Conservation (phyloP, 2,888 invertebrate genomes). For the Trichacis sp. region DNA sequence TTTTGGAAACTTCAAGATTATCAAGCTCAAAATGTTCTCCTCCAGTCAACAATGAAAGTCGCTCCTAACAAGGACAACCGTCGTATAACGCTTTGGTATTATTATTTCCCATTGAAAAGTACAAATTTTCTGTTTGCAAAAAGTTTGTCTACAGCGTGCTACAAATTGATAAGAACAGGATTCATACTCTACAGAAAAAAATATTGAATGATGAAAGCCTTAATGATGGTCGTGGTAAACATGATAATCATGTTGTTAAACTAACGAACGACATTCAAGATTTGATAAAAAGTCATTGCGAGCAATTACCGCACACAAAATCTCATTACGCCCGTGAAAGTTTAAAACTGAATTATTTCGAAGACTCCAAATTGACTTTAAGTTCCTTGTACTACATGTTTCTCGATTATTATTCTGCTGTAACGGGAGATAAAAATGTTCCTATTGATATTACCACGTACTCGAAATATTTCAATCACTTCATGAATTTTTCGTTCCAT, state of each 20-base stretch:
- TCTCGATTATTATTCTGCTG: too few species aligned
- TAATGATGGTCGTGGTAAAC: neutral
- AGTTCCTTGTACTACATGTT: slow-evolving; percentile 15
- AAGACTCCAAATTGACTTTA: slow-evolving; percentile 17
- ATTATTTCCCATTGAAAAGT: neutral
- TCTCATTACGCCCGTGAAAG: slow-evolving; percentile 5
- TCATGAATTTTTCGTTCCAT: slow-evolving; percentile 19
- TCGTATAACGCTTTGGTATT: neutral
- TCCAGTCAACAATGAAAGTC: neutral
- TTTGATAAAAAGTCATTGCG: neutral
- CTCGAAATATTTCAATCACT: too few species aligned
- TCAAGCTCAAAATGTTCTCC: neutral
- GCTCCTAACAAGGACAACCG: neutral
- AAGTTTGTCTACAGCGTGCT: neutral
- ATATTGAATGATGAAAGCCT: neutral
- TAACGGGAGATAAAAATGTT: neutral
- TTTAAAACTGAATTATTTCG: slow-evolving; percentile 28
- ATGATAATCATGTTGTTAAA: neutral
- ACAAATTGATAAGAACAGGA: neutral
- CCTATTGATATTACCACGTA: slow-evolving; percentile 16
- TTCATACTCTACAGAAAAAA: neutral
- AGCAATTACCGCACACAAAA: too few species aligned
- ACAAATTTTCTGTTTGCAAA: neutral
- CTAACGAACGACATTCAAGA: neutral
- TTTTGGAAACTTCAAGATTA: neutral